Percentiles rank a stretch among this genome's conserved stretches.
These are phyloP conservation scores for Melanogrammus aeglefinus DNA, from an alignment of 2,797 vertebrate species.

Conservation along the genomic window DNA sequence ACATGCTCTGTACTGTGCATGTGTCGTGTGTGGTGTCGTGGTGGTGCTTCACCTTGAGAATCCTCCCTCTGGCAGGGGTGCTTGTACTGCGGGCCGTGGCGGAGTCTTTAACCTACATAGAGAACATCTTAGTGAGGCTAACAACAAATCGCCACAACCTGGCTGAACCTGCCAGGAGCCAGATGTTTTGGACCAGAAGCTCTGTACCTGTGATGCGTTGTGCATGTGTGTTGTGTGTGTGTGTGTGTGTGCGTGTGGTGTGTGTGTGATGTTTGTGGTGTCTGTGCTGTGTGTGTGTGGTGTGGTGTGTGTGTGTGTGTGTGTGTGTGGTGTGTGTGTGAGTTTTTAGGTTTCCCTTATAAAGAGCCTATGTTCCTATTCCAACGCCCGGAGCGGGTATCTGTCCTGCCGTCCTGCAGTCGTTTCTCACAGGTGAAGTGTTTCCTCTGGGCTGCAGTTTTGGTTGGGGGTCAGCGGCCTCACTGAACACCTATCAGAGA, in stretches of 20 bases:
- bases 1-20: constrained; percentile 5
- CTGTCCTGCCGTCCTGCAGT: neutral
- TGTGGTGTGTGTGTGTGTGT: constrained; percentile 1
- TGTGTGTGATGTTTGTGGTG: neutral
- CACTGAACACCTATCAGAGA: too few species aligned
- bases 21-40: too few species aligned
- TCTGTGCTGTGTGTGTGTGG: too few species aligned
- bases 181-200: neutral
- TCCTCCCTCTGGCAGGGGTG: constrained; percentile 58
- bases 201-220: neutral
- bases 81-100: constrained; percentile 51
- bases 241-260: neutral
- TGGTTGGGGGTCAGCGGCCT: neutral
- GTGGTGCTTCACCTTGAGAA: constrained; percentile 69
- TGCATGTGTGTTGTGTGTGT: neutral
- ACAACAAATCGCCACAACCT: constrained; percentile 52
- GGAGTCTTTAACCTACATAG: constrained; percentile 78
- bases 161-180: constrained; percentile 64
- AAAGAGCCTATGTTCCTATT: neutral
- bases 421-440: neutral
- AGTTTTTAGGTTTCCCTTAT: neutral
- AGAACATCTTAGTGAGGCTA: constrained; percentile 72
- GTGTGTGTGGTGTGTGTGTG: neutral
- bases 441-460: neutral
- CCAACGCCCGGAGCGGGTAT: neutral